Base-by-base conservation (phyloP, 2,797 vertebrate genomes). In the Spondyliosoma cantharus region DNA sequence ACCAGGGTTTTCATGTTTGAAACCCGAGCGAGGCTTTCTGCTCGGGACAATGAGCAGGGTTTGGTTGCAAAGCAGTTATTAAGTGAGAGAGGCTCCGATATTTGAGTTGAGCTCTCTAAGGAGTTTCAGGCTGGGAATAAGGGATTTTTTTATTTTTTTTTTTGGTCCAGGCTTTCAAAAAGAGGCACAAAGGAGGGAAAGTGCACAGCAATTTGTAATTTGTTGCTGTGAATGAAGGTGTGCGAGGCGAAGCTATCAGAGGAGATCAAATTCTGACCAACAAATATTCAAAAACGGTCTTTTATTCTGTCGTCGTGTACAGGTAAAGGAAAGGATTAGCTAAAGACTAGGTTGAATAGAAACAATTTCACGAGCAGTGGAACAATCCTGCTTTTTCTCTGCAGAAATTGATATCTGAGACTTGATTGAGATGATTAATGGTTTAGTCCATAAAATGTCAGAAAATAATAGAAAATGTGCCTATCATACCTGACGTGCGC, bases 11-110 rank as follows among this genome's bases (percentile, higher is more conserved):
- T 49, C 20, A 52, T 2, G 22, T 70, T 27, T 86, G 82, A 90
- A 93, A 90, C 87, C 43, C 11, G 82, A 92, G 84, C 70, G 7
- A 0, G n/a, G 65, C 62, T 62, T 80, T 78, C 50, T 63, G 50
- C 69, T 53, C 15, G 1, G 19, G 57, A 85, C 76, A 86, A 87
- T 83, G 78, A 69, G 37, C 1, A 78, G 84, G 70, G 74, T 81
- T 76, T 15, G 71, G 74, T 77, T 71, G 64, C 79, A 89, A 57
- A 74, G 50, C 14, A 14, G 68, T 75, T 86, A 66, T 82, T 65
- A 68, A 66, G 54, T 27, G 32, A 61, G 52, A 53, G 19, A 27
- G 71, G 71, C 37, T 24, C 56, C 80, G 67, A 82, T 62, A 43
- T 73, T 69, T 67, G 76, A 81, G 69, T 69, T 16, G 7, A 82